Evolutionary conservation across 2,113 vertebrate genomes (phyloP), one percentile per base, ranked within the genome.

Genomic region (Daphoenositta chrysoptera): DNA sequence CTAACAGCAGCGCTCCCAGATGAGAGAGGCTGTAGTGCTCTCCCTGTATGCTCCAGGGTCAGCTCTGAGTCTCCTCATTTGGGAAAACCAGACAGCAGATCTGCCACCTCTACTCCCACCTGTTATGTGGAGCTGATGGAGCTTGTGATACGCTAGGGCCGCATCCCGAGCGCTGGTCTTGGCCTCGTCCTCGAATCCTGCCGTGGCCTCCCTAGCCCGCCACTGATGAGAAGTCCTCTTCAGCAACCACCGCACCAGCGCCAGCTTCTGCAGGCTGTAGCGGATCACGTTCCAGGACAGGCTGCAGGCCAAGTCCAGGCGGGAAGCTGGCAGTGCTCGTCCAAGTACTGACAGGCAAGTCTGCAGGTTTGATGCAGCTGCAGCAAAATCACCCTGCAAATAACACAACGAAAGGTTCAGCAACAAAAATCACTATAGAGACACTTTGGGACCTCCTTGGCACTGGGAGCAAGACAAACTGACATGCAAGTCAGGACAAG

Each of bases 271-370:
- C 92, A 99, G 97, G 96, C 98, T 98, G 60, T 99, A 99, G 82
- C 99, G 99, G 93, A 99, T 99, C 76, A 99, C 83, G 2, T 99
- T 99, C 99, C 99, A 99, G 95, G 99, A 99, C 31, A 99, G 98
- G 39, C 99, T 99, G 94, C 98, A 99, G 91, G 98, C 97, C 88
- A 99, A 97, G 94, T 99, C 99, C 83, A 99, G 97, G 40, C 97
- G 97, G 65, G 99, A 98, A 42, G 99, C 97, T 14, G 99, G 99
- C 28, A 99, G 97, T 0, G 99, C 98, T 86, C 99, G 98, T 30
- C 98, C 99, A 19, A 99, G 95, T 12, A 99, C 98, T 0, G 98
- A 99, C 61, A 99, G 97, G 94, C 99, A 99, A 17, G 98, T 99
- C 88, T 99, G 98, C 10, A 99, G 97, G 97, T 99, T 99, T 81